Evolutionary conservation across 2,113 vertebrate genomes (phyloP).

Genomic region (Equus quagga): DNA sequence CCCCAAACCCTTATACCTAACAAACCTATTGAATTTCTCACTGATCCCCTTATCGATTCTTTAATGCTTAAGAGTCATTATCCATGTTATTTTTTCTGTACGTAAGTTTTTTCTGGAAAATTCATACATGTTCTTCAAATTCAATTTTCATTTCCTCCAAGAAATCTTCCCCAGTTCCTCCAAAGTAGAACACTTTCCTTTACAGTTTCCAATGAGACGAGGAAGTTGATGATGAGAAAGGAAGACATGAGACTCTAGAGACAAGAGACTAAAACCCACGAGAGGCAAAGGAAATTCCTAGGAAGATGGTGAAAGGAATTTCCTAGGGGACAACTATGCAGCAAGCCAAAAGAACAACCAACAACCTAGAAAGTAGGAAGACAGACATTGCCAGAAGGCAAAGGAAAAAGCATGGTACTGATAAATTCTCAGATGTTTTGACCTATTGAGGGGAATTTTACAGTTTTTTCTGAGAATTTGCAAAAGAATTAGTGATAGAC

Average conservation of each 20-base stretch:
- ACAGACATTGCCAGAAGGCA: not conserved
- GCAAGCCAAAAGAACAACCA: not conserved
- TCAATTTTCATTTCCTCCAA: not conserved
- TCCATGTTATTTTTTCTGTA: not conserved
- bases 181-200: not conserved
- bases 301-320: not conserved
- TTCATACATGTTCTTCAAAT: not conserved
- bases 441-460: not conserved
- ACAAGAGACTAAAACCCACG: not conserved
- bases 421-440: not conserved
- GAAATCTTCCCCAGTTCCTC: not conserved
- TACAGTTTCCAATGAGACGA: not conserved
- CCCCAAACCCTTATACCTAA: not conserved
- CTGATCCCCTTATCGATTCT: not conserved
- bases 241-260: not conserved
- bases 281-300: not conserved
- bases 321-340: not conserved
- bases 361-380: not conserved
- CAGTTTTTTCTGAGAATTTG: not conserved
- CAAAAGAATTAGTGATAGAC: not conserved
- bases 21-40: not conserved
- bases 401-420: not conserved
- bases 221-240: not conserved
- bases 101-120: not conserved
- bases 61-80: not conserved